Conservation (phyloP, 2,888 invertebrate genomes). For the Stenchaetothrips biformis region DNA sequence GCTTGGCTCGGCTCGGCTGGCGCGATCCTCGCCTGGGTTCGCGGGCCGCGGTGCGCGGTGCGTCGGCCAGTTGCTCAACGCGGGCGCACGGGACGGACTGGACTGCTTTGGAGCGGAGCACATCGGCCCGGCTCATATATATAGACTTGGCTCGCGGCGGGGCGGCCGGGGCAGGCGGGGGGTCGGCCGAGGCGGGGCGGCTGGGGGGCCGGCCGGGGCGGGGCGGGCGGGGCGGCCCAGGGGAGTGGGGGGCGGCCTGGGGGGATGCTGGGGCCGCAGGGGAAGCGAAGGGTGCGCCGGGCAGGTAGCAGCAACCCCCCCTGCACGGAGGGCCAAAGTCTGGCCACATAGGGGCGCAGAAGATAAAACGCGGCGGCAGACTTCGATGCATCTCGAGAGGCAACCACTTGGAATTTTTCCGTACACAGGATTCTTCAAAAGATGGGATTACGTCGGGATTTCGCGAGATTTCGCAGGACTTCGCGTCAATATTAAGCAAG, state of each 20-base stretch:
- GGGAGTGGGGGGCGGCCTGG: constrained; percentile 5
- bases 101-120: constrained; percentile 30
- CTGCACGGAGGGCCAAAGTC: too few species aligned
- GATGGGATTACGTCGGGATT: too few species aligned
- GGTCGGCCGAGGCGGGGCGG: constrained; percentile 5
- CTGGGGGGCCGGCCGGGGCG: constrained; percentile 24
- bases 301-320: too few species aligned
- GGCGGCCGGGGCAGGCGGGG: not conserved
- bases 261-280: constrained; percentile 4
- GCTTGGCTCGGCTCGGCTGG: not conserved
- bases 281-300: not conserved
- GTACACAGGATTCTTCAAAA: too few species aligned
- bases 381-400: too few species aligned
- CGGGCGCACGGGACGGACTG: not conserved
- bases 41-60: constrained; percentile 14
- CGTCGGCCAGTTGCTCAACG: constrained; percentile 24
- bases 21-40: not conserved
- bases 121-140: constrained; percentile 39
- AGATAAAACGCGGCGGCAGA: too few species aligned
- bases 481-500: too few species aligned
- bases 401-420: too few species aligned
- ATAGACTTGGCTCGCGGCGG: constrained; percentile 37
- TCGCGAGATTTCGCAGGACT: too few species aligned
- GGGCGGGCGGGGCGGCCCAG: constrained; percentile 17
- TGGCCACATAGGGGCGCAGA: too few species aligned